phyloP scores from a whole-genome alignment of 2,113 vertebrate genomes.

The Anseranas semipalmata region DNA sequence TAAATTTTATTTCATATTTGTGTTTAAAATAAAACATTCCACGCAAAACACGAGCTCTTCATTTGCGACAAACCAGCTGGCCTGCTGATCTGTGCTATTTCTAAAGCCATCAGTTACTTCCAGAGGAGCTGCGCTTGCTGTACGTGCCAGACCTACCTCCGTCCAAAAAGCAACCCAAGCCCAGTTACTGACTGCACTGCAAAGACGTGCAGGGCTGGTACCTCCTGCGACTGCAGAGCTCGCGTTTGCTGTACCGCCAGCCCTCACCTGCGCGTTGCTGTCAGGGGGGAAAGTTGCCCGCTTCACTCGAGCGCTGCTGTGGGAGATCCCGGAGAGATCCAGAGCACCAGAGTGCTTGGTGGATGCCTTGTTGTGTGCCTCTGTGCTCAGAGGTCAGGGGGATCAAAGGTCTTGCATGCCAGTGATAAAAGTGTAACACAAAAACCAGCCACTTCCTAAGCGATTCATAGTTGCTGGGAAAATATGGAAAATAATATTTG shows the following conservation, averaged over 20 bases:
- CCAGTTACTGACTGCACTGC: neutral
- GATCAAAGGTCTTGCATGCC: neutral
- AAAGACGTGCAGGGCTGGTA: neutral
- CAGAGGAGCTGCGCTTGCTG: neutral
- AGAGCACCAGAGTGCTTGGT: neutral
- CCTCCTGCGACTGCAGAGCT: neutral
- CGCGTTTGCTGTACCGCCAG: neutral
- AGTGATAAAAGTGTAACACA: neutral
- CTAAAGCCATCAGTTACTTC: neutral
- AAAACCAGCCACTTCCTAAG: neutral
- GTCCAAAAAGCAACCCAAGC: neutral
- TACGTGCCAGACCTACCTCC: neutral
- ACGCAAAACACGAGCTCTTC: neutral
- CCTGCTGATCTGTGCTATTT: neutral
- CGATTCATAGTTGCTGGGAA: neutral
- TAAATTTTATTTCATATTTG: neutral
- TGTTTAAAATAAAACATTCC: neutral
- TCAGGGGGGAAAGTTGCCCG: neutral
- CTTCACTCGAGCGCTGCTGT: neutral
- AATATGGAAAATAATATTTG: neutral
- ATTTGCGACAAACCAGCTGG: neutral
- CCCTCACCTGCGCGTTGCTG: neutral
- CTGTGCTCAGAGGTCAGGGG: neutral
- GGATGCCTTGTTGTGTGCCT: neutral
- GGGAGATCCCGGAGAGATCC: slow-evolving; percentile 21